Evolutionary conservation across 2,797 vertebrate genomes (phyloP).

Genomic region (Pelodytes ibericus): DNA sequence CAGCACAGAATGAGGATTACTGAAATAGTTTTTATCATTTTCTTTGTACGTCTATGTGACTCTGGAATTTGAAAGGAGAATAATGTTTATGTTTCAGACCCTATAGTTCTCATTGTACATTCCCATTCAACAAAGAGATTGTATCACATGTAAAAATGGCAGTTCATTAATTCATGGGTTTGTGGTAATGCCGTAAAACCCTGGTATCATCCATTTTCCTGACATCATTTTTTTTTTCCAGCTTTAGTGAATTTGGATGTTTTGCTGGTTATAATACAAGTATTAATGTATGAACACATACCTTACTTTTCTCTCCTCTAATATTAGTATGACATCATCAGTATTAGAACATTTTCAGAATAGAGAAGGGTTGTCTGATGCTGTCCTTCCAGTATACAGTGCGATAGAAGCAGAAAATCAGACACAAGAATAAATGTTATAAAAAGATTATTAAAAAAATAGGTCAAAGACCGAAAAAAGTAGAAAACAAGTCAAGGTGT

Average conservation of each 20-base stretch:
- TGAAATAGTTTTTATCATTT: not conserved
- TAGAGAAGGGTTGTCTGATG: too few relatives aligned
- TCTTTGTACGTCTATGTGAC: not conserved
- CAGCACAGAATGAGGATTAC: not conserved
- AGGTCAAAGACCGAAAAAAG: too few relatives aligned
- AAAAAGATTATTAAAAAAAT: too few relatives aligned
- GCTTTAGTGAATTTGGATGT: not conserved
- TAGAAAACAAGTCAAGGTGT: too few relatives aligned
- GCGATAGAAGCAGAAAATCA: too few relatives aligned
- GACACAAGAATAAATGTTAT: too few relatives aligned
- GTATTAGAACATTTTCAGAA: too few relatives aligned
- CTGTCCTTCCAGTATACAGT: too few relatives aligned
- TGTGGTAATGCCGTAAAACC: not conserved
- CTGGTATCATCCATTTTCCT: conserved; percentile 4
- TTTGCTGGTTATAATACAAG: not conserved
- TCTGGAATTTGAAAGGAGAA: not conserved
- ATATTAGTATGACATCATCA: too few relatives aligned
- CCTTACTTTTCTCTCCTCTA: too few relatives aligned
- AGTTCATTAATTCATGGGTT: not conserved
- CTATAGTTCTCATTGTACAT: not conserved
- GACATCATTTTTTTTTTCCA: not conserved
- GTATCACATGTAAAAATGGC: conserved; percentile 10
- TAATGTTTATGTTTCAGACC: not conserved
- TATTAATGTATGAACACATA: too few relatives aligned
- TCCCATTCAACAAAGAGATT: conserved; percentile 2